Conservation (phyloP, 2,113 vertebrate species). For the Haemorhous mexicanus region DNA sequence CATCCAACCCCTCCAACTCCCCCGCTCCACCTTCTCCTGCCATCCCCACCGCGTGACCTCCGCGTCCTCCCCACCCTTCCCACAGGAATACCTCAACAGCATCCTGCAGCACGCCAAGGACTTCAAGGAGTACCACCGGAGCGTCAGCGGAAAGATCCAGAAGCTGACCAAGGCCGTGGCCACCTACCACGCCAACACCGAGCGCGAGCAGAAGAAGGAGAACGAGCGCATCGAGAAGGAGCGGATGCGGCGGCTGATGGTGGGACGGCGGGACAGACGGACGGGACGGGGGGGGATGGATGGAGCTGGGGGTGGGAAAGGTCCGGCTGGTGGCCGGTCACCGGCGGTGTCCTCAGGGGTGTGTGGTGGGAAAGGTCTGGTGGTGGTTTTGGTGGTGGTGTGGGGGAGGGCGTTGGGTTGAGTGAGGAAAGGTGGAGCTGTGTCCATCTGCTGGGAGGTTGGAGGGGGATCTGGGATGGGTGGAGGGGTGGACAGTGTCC, state of each 20-base stretch:
- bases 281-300: no score
- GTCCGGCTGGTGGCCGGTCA: no score
- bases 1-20: fast-evolving
- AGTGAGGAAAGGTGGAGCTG: no score
- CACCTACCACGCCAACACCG: constrained; percentile 96
- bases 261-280: neutral
- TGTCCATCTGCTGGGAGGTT: no score
- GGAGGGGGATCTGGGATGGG: no score
- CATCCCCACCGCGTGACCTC: neutral
- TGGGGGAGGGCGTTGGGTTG: no score
- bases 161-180: constrained; percentile 95
- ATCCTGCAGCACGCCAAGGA: constrained; percentile 98
- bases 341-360: no score
- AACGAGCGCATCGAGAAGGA: constrained; percentile 97
- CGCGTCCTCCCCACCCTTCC: no score
- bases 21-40: fast-evolving
- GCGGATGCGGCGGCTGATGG: constrained; percentile 95
- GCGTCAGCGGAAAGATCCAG: constrained; percentile 92
- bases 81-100: constrained; percentile 97
- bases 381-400: no score
- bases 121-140: constrained; percentile 96
- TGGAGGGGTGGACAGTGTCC: no score
- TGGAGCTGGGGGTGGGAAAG: no score
- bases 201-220: constrained; percentile 98
- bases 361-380: no score